phyloP scores from a whole-genome alignment of 35 echinoderm and acorn worm species.

The Ophioderma brevispina region DNA sequence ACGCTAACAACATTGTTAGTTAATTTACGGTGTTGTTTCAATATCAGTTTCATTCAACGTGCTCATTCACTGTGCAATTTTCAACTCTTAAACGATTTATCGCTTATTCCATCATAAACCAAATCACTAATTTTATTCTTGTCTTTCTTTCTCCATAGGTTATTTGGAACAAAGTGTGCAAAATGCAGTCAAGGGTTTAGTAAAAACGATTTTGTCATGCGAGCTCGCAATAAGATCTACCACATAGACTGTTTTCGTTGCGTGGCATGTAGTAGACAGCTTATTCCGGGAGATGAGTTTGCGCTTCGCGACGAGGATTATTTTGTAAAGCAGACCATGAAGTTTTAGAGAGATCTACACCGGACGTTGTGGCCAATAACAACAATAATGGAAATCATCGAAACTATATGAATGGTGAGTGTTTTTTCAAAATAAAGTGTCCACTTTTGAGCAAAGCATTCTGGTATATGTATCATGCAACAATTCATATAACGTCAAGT shows the following conservation, averaged over 20 bases:
- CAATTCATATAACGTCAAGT: not conserved
- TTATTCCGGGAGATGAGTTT: conserved; percentile 98
- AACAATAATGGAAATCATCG: conserved; percentile 64
- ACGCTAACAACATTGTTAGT: no score
- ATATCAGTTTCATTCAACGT: no score
- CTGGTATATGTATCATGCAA: not conserved
- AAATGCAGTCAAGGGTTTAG: conserved; percentile 96
- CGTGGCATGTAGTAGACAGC: conserved; percentile 91
- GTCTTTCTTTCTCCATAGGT: conserved; percentile 30
- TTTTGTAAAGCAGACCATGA: conserved; percentile 99
- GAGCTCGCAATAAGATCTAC: conserved; percentile 98
- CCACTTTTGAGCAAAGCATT: not conserved
- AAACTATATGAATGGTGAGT: conserved; percentile 76
- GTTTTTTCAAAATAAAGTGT: no score
- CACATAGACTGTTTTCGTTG: conserved; percentile 99
- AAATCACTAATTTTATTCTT: no score
- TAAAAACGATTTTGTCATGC: conserved; percentile 99
- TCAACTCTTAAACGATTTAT: no score
- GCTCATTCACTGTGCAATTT: no score
- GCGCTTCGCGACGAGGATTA: conserved; percentile 94
- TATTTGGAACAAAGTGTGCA: conserved; percentile 99
- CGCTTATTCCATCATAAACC: no score
- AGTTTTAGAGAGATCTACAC: conserved; percentile 73
- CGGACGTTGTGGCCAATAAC: conserved; percentile 14
- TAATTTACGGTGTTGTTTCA: no score